A percentile compares a stretch with the other conserved stretches of the same genome.
These are phyloP conservation scores for Drosophila multiciliata DNA, from an alignment of 2,888 invertebrate genomes.

Conservation along the genomic window DNA sequence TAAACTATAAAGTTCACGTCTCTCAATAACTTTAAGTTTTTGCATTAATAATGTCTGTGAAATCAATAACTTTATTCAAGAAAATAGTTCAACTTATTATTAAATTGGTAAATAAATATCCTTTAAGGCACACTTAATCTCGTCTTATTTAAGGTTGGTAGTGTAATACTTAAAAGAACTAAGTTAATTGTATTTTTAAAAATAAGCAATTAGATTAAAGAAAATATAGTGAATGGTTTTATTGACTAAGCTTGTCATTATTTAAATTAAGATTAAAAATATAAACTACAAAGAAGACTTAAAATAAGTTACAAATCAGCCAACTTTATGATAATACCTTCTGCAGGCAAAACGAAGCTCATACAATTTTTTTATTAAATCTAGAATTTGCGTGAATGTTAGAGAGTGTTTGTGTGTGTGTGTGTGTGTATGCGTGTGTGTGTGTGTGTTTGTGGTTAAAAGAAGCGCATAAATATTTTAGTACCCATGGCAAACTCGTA, in stretches of 20 bases:
- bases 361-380: constrained; percentile 20
- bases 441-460: constrained; percentile 27
- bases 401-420: background rate
- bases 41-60: background rate
- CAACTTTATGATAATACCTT: constrained; percentile 3
- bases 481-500: constrained; percentile 47
- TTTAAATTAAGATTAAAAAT: no score
- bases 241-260: background rate
- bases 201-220: background rate
- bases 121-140: background rate
- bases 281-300: no score
- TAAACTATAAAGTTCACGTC: background rate
- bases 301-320: constrained; percentile 1
- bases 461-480: constrained; percentile 72
- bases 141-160: background rate
- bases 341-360: constrained; percentile 6
- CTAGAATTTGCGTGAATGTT: constrained; percentile 13
- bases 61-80: background rate
- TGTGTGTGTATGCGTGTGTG: background rate
- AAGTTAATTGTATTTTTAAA: background rate
- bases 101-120: background rate
- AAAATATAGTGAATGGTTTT: background rate
- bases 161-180: background rate
- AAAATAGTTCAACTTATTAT: background rate
- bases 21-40: background rate